These are phyloP conservation scores for Sphyrna mokarran DNA, from an alignment of 2,113 vertebrate species.

Conservation along the genomic window DNA sequence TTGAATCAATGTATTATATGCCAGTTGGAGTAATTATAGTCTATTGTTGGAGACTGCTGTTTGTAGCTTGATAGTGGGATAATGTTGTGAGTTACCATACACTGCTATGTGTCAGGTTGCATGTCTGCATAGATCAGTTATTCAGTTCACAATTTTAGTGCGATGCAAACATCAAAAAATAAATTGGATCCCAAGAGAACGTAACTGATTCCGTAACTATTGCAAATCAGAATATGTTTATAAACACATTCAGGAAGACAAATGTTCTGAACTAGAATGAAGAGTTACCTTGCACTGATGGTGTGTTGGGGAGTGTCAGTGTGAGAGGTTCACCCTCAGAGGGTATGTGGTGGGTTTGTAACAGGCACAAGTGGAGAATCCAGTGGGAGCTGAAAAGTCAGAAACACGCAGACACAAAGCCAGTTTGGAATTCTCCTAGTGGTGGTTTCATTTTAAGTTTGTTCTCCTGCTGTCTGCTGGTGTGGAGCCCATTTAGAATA, in stretches of 20 bases:
- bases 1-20: slow-evolving; percentile 39
- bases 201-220: background rate
- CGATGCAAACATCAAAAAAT: background rate
- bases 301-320: background rate
- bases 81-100: background rate
- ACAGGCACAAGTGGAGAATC: too few species aligned
- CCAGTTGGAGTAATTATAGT: background rate
- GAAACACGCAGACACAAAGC: too few species aligned
- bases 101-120: background rate
- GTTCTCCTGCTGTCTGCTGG: too few species aligned
- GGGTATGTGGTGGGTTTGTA: too few species aligned
- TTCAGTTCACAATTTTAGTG: background rate
- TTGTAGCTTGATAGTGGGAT: background rate
- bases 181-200: background rate
- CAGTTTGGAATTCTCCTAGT: too few species aligned
- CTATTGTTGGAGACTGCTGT: background rate
- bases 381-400: too few species aligned
- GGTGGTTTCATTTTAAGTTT: too few species aligned
- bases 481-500: too few species aligned
- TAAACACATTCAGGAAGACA: background rate
- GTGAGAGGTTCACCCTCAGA: background rate
- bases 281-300: background rate
- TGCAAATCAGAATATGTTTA: background rate
- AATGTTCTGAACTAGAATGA: background rate
- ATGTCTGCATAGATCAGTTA: background rate